Conservation (phyloP, 2,113 vertebrate genomes). For the Tamias sibiricus region DNA sequence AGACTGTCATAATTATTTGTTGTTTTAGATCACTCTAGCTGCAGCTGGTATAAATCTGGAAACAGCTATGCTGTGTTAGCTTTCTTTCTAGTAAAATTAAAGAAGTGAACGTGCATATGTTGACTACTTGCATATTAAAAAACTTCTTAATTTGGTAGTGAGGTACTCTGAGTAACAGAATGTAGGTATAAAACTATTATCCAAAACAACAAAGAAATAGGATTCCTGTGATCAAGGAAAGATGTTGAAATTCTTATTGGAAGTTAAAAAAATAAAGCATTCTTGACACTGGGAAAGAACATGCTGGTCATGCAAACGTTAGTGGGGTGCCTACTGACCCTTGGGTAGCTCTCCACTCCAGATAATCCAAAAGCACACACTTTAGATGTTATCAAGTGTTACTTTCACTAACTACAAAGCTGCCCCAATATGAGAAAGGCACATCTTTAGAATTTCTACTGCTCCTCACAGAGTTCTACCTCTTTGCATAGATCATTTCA, state of each 20-base stretch:
- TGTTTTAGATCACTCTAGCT: not conserved
- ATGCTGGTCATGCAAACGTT: not conserved
- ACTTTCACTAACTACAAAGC: not conserved
- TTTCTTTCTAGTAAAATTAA: slow-evolving; percentile 32
- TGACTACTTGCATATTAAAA: not conserved
- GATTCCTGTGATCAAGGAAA: slow-evolving; percentile 34
- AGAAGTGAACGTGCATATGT: not conserved
- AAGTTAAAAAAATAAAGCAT: not conserved
- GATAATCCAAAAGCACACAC: not conserved
- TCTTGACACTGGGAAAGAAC: not conserved
- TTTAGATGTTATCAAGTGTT: not conserved
- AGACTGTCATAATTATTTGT: not conserved
- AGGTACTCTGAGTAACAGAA: slow-evolving; percentile 27
- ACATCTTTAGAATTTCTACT: not conserved
- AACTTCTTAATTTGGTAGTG: not conserved
- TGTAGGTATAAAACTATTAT: not conserved
- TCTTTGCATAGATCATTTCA: not conserved
- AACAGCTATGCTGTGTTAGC: not conserved
- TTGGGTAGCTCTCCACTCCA: not conserved
- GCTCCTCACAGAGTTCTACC: not conserved
- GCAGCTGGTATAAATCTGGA: not conserved
- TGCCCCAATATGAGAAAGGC: not conserved
- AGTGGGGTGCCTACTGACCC: not conserved
- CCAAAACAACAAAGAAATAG: not conserved
- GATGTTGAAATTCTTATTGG: not conserved